phyloP scores from a whole-genome alignment of 2,797 vertebrate genomes.

The Lithobates sylvaticus region DNA sequence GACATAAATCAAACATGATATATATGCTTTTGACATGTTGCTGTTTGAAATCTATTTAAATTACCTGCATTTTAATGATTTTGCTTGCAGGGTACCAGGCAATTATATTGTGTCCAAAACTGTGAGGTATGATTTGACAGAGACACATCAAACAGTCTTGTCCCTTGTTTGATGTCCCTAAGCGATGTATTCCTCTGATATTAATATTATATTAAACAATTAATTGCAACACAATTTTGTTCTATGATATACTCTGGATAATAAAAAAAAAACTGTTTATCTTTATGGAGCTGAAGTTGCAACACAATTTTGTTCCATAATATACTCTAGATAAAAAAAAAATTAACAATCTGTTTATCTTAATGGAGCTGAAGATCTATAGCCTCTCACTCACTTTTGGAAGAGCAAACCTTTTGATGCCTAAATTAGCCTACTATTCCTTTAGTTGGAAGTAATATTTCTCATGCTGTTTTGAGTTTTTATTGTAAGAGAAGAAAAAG shows the following conservation, averaged over 20 bases:
- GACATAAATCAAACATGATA: not conserved
- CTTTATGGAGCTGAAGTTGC: not conserved
- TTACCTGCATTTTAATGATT: not conserved
- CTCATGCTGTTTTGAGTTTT: not conserved
- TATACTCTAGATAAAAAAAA: not conserved
- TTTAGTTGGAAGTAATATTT: not conserved
- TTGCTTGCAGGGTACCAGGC: not conserved
- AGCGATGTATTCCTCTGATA: not conserved
- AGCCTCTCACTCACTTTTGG: not conserved
- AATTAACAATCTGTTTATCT: not conserved
- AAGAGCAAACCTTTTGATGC: not conserved
- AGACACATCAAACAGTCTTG: constrained; percentile 6
- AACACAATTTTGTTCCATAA: not conserved
- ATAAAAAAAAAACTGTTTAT: not conserved
- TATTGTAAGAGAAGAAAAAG: not conserved
- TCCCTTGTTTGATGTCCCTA: constrained; percentile 7
- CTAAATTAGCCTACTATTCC: not conserved
- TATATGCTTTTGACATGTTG: constrained; percentile 15
- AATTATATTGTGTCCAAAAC: not conserved
- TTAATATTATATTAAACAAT: not conserved
- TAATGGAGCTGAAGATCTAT: not conserved
- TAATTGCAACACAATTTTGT: not conserved
- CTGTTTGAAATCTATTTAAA: not conserved
- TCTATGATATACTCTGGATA: not conserved
- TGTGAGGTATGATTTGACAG: constrained; percentile 2